Evolutionary conservation across 2,888 invertebrate species (phyloP).

Genomic region (Proisotoma minuta): DNA sequence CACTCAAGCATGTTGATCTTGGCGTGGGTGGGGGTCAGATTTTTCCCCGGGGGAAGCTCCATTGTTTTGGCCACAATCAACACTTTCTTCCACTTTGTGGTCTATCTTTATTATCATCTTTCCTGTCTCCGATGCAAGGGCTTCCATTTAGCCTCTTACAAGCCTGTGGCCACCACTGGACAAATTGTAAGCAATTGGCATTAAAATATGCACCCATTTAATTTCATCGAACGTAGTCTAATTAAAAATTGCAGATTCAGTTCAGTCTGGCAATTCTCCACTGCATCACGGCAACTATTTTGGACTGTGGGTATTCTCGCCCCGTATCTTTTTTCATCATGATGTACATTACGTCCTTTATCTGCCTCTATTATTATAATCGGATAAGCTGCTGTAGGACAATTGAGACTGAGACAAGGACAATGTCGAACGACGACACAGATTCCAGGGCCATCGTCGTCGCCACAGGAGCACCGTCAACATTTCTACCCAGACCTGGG

Average conservation of each 20-base stretch:
- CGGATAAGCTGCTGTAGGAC: too few relatives aligned
- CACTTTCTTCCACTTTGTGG: background rate
- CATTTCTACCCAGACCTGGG: background rate
- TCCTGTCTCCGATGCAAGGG: background rate
- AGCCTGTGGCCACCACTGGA: background rate
- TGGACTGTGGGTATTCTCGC: slow-evolving; percentile 6
- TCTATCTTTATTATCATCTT: slow-evolving; percentile 4
- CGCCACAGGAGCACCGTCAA: background rate
- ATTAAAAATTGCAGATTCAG: slow-evolving; percentile 1
- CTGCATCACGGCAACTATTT: background rate
- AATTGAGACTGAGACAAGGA: too few relatives aligned
- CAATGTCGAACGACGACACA: too few relatives aligned
- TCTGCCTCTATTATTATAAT: background rate
- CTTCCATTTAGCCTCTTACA: background rate
- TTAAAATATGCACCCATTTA: background rate
- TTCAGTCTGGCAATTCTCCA: background rate
- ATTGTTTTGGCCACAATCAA: slow-evolving; percentile 7
- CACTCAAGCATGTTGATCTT: slow-evolving; percentile 8
- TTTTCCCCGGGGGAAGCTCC: slow-evolving; percentile 3
- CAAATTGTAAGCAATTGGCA: slow-evolving; percentile 7
- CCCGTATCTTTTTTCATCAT: background rate
- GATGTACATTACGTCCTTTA: background rate
- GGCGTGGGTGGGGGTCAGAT: slow-evolving; percentile 3
- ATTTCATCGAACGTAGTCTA: too few relatives aligned
- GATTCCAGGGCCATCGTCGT: too few relatives aligned